Evolutionary conservation across 2,113 vertebrate species (phyloP), one percentile per base, ranked within the genome.

Genomic region (western clawed frog (Xenopus tropicalis)): DNA sequence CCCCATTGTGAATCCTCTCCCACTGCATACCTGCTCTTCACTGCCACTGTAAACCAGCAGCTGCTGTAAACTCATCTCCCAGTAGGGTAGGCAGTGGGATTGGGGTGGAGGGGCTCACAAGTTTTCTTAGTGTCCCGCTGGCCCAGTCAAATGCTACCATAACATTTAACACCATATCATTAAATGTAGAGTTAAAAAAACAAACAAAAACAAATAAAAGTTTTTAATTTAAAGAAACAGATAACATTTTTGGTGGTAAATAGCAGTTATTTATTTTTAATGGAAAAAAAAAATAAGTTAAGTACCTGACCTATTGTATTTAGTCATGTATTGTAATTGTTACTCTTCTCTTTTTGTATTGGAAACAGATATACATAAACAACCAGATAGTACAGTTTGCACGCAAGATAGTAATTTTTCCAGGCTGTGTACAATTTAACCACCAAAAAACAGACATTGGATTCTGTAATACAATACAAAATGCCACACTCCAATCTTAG

Each of bases 281-380:
- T 92, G 84, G 93, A 93, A 93, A 86, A 91, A 93, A 94, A 94
- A 91, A 69, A n/a, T 37, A 67, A 85, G 87, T 93, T 93, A 92
- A 91, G 91, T 97, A 97, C 91, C 95, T 95, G 94, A 92, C 93
- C 95, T 98, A 96, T 93, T 96, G 94, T 92, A 93, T 96, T 95
- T 93, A 93, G 92, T 92, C 87, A 94, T 92, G 93, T 93, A 93
- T 87, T 94, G 91, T 87, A 88, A 86, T 87, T 86, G 90, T 93
- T 93, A 94, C 88, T 94, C 91, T 95, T 95, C 88, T 74, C 88
- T 93, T 93, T 93, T 91, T 91, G 92, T 90, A 92, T 92, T 94
- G 90, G 94, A 96, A 91, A 97, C 95, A 96, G 93, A 94, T 93
- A 94, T 91, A 97, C 95, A 96, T 92, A 87, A 95, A 97, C 95